These are phyloP conservation scores for Eupithecia abbreviata DNA, from an alignment of 2,888 invertebrate genomes.

Conservation along the genomic window DNA sequence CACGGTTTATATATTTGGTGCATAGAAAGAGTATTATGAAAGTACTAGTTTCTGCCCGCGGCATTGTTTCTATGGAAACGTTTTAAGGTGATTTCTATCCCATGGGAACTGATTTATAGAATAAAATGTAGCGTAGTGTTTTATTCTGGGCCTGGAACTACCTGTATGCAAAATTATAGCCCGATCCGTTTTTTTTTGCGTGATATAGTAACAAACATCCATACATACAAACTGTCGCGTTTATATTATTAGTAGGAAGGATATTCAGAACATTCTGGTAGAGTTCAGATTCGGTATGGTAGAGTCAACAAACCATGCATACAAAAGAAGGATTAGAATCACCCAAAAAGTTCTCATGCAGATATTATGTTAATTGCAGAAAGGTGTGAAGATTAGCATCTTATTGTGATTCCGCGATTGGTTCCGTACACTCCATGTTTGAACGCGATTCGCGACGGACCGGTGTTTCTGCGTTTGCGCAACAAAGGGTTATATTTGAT, in stretches of 20 bases:
- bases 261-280: neutral
- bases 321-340: slow-evolving; percentile 20
- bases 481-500: neutral
- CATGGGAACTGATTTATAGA: too few relatives aligned
- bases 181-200: too few relatives aligned
- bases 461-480: slow-evolving; percentile 59
- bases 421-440: slow-evolving; percentile 76
- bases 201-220: too few relatives aligned
- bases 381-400: slow-evolving; percentile 82
- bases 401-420: slow-evolving; percentile 77
- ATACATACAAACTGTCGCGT: too few relatives aligned
- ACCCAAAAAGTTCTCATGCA: slow-evolving; percentile 46
- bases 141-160: too few relatives aligned
- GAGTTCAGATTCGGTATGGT: neutral
- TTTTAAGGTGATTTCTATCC: too few relatives aligned
- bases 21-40: neutral
- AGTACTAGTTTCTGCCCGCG: too few relatives aligned
- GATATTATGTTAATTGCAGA: slow-evolving; percentile 74
- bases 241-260: neutral
- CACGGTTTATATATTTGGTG: neutral
- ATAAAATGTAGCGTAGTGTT: too few relatives aligned
- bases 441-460: slow-evolving; percentile 75
- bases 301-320: slow-evolving; percentile 2
- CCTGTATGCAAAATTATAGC: too few relatives aligned
- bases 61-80: too few relatives aligned